Conservation (phyloP, 2,113 vertebrate genomes). For the Dunckerocampus dactyliophorus region DNA sequence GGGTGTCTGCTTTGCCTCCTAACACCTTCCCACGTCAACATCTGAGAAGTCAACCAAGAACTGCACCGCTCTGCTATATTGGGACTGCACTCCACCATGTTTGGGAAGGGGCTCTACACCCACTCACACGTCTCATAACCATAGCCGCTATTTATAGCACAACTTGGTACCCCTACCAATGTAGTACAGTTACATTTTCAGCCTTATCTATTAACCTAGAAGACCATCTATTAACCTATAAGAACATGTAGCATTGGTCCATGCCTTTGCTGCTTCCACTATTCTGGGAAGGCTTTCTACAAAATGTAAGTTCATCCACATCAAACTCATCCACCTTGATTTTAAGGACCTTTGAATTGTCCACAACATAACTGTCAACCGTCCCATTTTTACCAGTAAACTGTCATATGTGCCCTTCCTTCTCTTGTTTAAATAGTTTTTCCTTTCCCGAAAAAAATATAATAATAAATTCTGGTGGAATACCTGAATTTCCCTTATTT, state of each 20-base stretch:
- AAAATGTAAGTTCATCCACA: too few species aligned
- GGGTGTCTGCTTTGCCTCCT: background rate
- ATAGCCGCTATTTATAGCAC: background rate
- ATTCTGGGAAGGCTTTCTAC: too few species aligned
- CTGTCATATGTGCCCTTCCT: too few species aligned
- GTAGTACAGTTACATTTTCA: background rate
- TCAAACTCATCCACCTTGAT: too few species aligned
- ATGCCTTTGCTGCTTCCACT: too few species aligned
- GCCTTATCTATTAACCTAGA: background rate
- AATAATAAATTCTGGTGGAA: too few species aligned
- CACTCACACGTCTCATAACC: conserved; percentile 3
- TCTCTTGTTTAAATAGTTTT: too few species aligned
- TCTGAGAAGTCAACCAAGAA: conserved; percentile 21
- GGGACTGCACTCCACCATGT: conserved; percentile 44
- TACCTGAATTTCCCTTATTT: too few species aligned
- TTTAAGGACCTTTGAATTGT: too few species aligned
- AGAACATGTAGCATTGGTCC: background rate
- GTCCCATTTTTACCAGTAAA: too few species aligned
- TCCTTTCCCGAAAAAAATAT: too few species aligned
- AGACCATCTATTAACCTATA: background rate
- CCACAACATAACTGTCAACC: too few species aligned
- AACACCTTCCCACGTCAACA: conserved; percentile 5
- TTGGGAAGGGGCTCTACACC: conserved; percentile 24
- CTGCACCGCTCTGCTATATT: conserved; percentile 44
- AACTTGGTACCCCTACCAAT: background rate